These are phyloP conservation scores for Origma solitaria DNA, from an alignment of 2,113 vertebrate species.

Conservation along the genomic window DNA sequence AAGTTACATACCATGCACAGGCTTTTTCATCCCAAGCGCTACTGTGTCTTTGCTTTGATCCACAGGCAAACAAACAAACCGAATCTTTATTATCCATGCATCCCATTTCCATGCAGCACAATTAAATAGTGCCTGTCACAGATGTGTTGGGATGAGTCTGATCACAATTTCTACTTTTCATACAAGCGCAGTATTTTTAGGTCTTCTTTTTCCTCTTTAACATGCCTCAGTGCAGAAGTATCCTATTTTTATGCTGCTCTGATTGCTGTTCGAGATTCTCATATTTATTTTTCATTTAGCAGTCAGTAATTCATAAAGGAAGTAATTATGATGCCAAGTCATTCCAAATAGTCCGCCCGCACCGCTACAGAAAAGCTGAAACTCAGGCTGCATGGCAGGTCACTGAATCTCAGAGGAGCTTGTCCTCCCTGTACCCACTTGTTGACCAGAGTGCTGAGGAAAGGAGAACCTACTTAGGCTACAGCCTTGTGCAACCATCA, in stretches of 20 bases:
- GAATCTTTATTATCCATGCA: not conserved
- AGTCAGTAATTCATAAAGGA: not conserved
- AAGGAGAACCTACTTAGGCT: not conserved
- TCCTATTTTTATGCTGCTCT: not conserved
- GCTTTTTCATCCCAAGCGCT: not conserved
- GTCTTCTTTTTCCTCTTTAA: not conserved
- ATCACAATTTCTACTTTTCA: not conserved
- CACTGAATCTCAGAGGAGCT: not conserved
- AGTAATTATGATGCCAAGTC: not conserved
- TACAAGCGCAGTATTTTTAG: not conserved
- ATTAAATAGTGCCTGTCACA: not conserved
- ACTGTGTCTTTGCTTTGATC: not conserved
- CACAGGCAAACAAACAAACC: not conserved
- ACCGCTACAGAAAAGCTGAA: not conserved
- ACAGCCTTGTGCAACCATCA: not conserved
- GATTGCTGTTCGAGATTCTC: not conserved
- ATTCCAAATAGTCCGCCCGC: not conserved
- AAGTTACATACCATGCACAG: rapidly evolving
- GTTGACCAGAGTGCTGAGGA: not conserved
- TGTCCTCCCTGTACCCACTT: not conserved
- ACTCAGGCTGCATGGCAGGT: not conserved
- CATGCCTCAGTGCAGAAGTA: not conserved
- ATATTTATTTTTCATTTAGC: not conserved
- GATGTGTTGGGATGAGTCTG: not conserved
- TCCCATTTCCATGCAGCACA: not conserved